Base-by-base conservation (phyloP, 1,140 invertebrate genomes). In the Drosophila oshimai region DNA sequence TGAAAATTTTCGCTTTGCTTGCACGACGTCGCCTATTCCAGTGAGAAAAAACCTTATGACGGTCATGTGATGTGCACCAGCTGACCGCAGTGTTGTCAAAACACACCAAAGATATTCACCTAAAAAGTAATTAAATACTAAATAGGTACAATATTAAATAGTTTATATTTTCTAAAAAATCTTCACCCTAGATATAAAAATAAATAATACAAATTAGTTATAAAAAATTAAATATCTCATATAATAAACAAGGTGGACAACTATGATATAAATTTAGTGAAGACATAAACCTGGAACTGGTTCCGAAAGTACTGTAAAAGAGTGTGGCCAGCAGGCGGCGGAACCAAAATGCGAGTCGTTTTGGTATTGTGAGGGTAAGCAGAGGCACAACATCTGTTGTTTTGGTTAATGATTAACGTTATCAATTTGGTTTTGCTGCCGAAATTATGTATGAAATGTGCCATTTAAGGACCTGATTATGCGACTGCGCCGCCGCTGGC, bases 401-500 rank as follows among this genome's bases (percentile, higher is more conserved):
- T 44, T 20, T 39, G 18, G 41, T 44, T 44, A 26, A n/a, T n/a
- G n/a, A n/a, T n/a, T n/a, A n/a, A n/a, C n/a, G n/a, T n/a, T n/a
- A n/a, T n/a, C n/a, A n/a, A n/a, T n/a, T n/a, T 44, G 41, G 13
- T 44, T 44, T 26, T 10, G 15, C 41, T 26, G 41, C 41, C 22
- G 22, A 12, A 26, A 26, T 26, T 4, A 9, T 44, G 12, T 10
- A 26, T 44, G 12, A 34, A 42, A 60, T 45, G 53, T 7, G 31
- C 18, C 18, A 26, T 31, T 29, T 42, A 31, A n/a, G 15, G 36
- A 13, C 20, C 15, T 60, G 33, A 72, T 22, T 10, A 86, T 86
- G 80, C 80, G 80, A 44, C 33, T 87, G 33, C 54, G 81, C 31
- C 81, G 80, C 47, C 80, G 80, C 28, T 86, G 80, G 80, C 80